Conservation (phyloP, 2,113 vertebrate species). For the Rostratula benghalensis region DNA sequence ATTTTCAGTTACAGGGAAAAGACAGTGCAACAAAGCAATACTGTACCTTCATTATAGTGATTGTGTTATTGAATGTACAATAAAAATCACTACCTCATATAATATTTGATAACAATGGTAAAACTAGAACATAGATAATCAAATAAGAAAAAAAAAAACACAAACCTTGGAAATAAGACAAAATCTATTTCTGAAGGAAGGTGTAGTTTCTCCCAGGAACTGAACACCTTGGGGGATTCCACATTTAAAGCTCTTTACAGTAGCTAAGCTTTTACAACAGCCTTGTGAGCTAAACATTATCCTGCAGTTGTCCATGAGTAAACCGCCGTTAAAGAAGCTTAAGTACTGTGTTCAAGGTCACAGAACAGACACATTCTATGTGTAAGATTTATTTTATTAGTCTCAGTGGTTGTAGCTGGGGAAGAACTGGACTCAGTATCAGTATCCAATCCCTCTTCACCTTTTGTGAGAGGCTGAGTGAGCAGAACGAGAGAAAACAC, state of each 20-base stretch:
- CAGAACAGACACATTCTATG: not conserved
- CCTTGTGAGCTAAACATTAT: not conserved
- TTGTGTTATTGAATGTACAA: not conserved
- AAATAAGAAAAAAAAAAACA: not conserved
- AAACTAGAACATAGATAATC: not conserved
- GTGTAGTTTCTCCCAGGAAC: not conserved
- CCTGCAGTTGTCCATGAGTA: not conserved
- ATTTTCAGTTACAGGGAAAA: not conserved
- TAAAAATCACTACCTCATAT: not conserved
- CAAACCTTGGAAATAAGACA: not conserved
- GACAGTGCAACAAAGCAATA: not conserved
- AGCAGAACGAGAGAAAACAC: not conserved
- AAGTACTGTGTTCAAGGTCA: not conserved
- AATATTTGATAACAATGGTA: not conserved
- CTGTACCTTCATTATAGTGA: not conserved
- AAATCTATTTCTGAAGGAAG: not conserved
- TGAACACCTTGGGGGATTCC: not conserved
- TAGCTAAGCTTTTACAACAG: not conserved
- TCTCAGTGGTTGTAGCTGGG: not conserved
- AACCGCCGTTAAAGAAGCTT: not conserved
- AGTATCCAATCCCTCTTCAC: not conserved
- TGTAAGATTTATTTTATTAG: not conserved
- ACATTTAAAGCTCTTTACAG: not conserved
- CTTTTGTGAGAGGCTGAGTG: not conserved
- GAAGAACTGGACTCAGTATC: not conserved